These are phyloP conservation scores for Hypocryptadius cinnamomeus DNA, from an alignment of 2,113 vertebrate genomes.

Conservation along the genomic window DNA sequence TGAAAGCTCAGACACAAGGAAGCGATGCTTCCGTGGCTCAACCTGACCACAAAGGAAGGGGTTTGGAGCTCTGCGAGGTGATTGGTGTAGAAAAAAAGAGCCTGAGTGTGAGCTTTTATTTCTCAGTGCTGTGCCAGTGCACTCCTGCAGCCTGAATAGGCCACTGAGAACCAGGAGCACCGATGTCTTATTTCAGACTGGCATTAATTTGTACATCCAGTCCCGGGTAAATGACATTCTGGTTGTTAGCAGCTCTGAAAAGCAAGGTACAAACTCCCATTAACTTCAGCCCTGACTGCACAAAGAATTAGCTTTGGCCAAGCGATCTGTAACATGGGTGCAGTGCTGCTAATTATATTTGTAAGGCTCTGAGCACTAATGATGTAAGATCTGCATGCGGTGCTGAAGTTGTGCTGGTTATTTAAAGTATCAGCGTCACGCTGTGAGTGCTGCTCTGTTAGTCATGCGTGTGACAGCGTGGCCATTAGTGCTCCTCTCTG, in stretches of 20 bases:
- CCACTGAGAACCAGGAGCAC: background rate
- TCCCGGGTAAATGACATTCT: background rate
- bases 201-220: background rate
- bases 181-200: background rate
- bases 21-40: background rate
- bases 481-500: background rate
- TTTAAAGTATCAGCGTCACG: background rate
- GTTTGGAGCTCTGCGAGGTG: background rate
- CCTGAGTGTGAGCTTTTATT: background rate
- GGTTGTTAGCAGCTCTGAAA: conserved; percentile 7
- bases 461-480: background rate
- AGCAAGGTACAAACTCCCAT: background rate
- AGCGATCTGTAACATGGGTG: background rate
- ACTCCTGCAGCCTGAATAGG: background rate
- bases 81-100: background rate
- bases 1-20: background rate
- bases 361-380: background rate
- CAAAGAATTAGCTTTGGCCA: background rate
- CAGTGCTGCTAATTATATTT: background rate
- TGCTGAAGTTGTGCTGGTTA: background rate
- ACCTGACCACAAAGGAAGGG: background rate
- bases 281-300: background rate
- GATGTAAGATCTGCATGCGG: background rate
- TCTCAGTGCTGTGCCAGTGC: background rate
- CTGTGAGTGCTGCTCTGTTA: background rate